Evolutionary conservation across 2,113 vertebrate species (phyloP).

Genomic region (Platysternon megacephalum): DNA sequence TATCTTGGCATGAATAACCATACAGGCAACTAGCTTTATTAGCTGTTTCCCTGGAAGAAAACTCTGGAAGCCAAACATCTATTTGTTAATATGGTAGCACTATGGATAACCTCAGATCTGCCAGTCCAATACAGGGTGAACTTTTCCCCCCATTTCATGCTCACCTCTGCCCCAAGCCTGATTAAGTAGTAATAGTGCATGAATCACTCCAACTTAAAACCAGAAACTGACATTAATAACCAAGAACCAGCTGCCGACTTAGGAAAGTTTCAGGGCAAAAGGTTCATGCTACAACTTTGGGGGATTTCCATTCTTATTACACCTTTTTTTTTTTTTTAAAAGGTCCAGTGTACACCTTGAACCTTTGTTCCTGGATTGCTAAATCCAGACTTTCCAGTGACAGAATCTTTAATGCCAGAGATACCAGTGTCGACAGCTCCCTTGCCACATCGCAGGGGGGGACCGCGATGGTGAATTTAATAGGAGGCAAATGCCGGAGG

Average conservation of each 20-base stretch:
- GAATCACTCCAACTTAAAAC: not conserved
- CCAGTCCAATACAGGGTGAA: slow-evolving; percentile 26
- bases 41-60: slow-evolving; percentile 77
- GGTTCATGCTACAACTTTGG: not conserved
- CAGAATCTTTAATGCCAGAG: not conserved
- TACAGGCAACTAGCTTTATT: slow-evolving; percentile 72
- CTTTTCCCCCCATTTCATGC: not conserved
- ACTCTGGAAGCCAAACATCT: slow-evolving; percentile 69
- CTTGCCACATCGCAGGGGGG: fast-evolving
- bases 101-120: slow-evolving; percentile 59
- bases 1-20: slow-evolving; percentile 70
- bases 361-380: not conserved
- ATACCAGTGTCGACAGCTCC: not conserved
- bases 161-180: not conserved
- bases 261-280: not conserved
- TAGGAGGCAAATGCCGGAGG: not conserved
- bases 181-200: not conserved
- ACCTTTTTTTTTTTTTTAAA: not conserved
- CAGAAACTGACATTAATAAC: not conserved
- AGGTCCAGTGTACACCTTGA: not conserved
- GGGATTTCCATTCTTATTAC: not conserved
- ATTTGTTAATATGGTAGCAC: slow-evolving; percentile 69
- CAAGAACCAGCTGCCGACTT: not conserved
- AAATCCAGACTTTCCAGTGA: not conserved
- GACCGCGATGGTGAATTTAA: fast-evolving